Base-by-base conservation (phyloP, 2,888 invertebrate genomes). In the Endotricha flammealis region DNA sequence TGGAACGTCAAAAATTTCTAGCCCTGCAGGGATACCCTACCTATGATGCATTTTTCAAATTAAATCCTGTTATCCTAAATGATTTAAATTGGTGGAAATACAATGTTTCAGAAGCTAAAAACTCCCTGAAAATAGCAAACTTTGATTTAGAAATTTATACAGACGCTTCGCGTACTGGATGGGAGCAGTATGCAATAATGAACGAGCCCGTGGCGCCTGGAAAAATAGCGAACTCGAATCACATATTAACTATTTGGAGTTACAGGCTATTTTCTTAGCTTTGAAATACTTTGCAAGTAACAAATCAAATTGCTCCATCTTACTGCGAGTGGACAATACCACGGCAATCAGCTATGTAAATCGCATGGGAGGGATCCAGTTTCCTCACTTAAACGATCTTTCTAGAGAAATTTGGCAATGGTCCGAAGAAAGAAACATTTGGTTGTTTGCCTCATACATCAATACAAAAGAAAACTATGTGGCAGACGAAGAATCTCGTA, bases 101-200 rank as follows among this genome's bases (percentile, higher is more conserved):
- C 12, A 35, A 32, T 10, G 16, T 32, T 32, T 8, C 10, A n/a
- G 9, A 5, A 4, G 9, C 17, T 9, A 14, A n/a, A 14, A 34
- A 22, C 12, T 9, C 12, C 7, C n/a, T 42, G 1, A 11, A 9
- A 10, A 4, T 24, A 7, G 10, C 9, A 10, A 13, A 32, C 4
- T 39, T 31, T 22, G 12, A 12, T 4, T n/a, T 35, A 3, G 39
- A 42, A 17, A 46, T 43, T 12, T 41, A 32, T 27, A 29, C 34
- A 12, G 46, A 46, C 20, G 43, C 46, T 7, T 43, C 39, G 2
- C 10, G 11, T 4, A 39, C 38, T 12, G 46, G 46, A 4, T 46
- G 43, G 43, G 46, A 1, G 36, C 36, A n/a, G 16, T 35, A 5
- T 40, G 40, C 37, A 25, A 27, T n/a, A 12, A 24, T 12, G 8